Conservation (phyloP, 2,888 invertebrate genomes). For the Aporophyla nigra region DNA sequence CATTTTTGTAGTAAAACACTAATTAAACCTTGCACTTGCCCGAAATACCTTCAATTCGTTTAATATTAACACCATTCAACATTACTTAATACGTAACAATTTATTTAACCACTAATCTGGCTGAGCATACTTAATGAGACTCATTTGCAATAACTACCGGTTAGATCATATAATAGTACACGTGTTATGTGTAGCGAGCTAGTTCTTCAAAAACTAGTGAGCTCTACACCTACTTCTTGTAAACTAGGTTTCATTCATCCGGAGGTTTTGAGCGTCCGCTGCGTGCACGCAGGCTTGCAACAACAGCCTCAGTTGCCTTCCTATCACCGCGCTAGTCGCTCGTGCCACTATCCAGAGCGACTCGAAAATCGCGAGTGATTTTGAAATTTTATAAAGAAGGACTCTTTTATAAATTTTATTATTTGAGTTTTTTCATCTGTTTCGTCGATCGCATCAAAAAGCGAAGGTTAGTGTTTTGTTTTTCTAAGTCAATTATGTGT, state of each 20-base stretch:
- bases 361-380: constrained; percentile 60
- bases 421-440: constrained; percentile 1
- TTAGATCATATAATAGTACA: constrained; percentile 26
- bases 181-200: constrained; percentile 4
- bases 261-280: constrained; percentile 47
- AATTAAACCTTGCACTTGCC: neutral
- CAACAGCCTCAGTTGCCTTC: constrained; percentile 67
- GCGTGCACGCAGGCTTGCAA: constrained; percentile 62
- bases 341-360: constrained; percentile 41
- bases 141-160: constrained; percentile 2
- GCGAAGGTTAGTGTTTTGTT: constrained; percentile 57
- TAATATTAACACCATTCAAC: neutral
- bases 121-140: neutral
- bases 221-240: constrained; percentile 38
- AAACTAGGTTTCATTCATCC: constrained; percentile 64
- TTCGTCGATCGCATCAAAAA: constrained; percentile 30
- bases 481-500: constrained; percentile 8
- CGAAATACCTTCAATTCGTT: neutral
- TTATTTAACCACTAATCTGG: neutral
- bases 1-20: neutral
- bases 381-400: constrained; percentile 33
- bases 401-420: constrained; percentile 5
- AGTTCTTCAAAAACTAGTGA: constrained; percentile 30
- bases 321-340: constrained; percentile 61
- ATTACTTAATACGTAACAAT: neutral